Evolutionary conservation across 2,797 vertebrate genomes (phyloP).

Genomic region (Microtus obscurus): DNA sequence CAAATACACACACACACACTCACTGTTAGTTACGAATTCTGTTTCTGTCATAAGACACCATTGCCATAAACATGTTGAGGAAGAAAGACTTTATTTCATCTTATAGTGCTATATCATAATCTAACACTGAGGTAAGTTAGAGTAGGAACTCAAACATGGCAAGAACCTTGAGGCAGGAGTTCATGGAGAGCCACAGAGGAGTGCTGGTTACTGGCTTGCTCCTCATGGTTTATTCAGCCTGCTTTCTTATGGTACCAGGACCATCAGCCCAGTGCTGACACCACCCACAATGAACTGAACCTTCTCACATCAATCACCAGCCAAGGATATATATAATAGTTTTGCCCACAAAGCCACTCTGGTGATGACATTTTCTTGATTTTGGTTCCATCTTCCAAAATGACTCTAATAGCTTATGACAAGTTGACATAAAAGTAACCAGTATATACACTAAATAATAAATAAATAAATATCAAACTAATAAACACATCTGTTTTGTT

Average conservation of each 20-base stretch:
- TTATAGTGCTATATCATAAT: background rate
- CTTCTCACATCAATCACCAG: background rate
- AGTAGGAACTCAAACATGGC: background rate
- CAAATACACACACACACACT: background rate
- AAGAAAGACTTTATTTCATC: background rate
- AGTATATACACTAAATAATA: background rate
- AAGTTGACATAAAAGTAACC: background rate
- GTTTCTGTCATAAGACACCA: background rate
- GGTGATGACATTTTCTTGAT: background rate
- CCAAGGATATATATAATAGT: background rate
- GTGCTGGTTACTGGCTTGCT: background rate
- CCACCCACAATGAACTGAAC: background rate
- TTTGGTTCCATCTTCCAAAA: background rate
- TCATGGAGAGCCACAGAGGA: background rate
- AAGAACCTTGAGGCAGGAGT: background rate
- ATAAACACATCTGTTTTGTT: too few relatives aligned
- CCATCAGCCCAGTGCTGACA: background rate
- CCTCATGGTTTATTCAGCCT: background rate
- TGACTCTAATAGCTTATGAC: background rate
- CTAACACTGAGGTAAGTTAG: background rate
- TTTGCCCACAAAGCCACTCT: background rate
- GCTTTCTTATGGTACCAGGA: background rate
- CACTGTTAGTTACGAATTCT: background rate
- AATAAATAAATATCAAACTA: background rate
- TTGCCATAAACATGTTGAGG: background rate